These are phyloP conservation scores for Coregonus clupeaformis DNA, from an alignment of 2,113 vertebrate species.

Conservation along the genomic window DNA sequence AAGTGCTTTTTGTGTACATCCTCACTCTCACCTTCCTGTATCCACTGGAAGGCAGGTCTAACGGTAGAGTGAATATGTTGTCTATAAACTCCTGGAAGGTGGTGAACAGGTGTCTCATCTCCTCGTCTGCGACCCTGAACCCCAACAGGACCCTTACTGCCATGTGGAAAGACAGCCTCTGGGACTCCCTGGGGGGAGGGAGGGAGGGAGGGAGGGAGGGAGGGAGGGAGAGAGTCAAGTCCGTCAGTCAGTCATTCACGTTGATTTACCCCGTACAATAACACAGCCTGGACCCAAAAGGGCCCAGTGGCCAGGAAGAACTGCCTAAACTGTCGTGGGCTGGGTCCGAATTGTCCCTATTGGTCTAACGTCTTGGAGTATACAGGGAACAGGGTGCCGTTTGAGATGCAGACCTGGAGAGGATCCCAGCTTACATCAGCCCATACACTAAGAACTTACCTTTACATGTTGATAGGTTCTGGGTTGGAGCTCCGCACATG, in stretches of 20 bases:
- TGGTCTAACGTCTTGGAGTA: too few species aligned
- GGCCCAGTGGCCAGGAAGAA: too few species aligned
- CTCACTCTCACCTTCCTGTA: constrained; percentile 84
- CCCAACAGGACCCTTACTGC: constrained; percentile 92
- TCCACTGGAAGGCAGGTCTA: constrained; percentile 94
- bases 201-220: not conserved
- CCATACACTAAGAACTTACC: constrained; percentile 31
- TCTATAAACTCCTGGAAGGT: constrained; percentile 97
- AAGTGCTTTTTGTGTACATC: not conserved
- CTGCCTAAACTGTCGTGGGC: too few species aligned
- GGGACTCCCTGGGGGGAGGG: constrained; percentile 78
- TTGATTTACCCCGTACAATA: too few species aligned
- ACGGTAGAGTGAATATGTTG: constrained; percentile 94
- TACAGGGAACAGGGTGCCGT: not conserved
- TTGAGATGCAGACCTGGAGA: not conserved
- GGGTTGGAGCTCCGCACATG: constrained; percentile 88
- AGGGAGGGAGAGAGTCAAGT: not conserved
- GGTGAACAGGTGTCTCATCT: constrained; percentile 85
- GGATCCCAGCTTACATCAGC: not conserved
- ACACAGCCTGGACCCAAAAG: too few species aligned
- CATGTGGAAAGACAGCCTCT: constrained; percentile 94
- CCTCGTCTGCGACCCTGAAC: constrained; percentile 89
- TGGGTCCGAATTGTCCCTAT: too few species aligned
- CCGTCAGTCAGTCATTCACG: too few species aligned
- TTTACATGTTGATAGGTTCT: constrained; percentile 91